Base-by-base conservation (phyloP, 1,140 invertebrate genomes). In the Lasaia peninsularis region DNA sequence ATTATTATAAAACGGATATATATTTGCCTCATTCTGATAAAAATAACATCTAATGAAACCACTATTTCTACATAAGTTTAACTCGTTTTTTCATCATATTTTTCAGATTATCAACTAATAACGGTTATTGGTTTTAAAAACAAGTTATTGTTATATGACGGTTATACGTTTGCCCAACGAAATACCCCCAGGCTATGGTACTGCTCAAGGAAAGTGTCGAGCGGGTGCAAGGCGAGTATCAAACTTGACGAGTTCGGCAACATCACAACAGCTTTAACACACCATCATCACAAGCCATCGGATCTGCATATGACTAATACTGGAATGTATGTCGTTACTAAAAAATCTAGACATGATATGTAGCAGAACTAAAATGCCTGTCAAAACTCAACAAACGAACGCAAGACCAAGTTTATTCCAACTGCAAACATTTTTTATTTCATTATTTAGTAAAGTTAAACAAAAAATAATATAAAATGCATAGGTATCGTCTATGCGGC, bases 131-230 rank as follows among this genome's bases (percentile, higher is more conserved):
- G 21, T 0, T 12, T 51, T 12, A 24, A 31, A 28, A 31, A 31
- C 1, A 31, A 51, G 9, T 24, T 65, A 20, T 35, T 67, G 1
- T 51, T 73, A 3, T 69, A 63, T 52, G 56, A 61, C 10, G 62
- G 67, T 1, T 65, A 59, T 8, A 69, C 70, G 0, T 72, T 66
- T n/a, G 52, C 59, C 0, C 61, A 60, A 28, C 65, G 52, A 63
- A 58, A 50, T 44, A 64, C 54, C 35, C 65, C 40, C 35, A 57
- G 18, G 2, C 40, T 63, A 14, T 67, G 66, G 63, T 69, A 70
- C 31, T 76, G 73, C 33, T 76, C 71, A 0, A 71, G 69, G 58
- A 66, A 63, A 24, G 56, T 59, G 0, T 16, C 9, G 11, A 55
- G 9, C 8, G 37, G 37, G 0, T 56, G 40, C 18, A 18, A 9